These are phyloP conservation scores for Cardinalis cardinalis DNA, from an alignment of 2,113 vertebrate species.

Conservation along the genomic window DNA sequence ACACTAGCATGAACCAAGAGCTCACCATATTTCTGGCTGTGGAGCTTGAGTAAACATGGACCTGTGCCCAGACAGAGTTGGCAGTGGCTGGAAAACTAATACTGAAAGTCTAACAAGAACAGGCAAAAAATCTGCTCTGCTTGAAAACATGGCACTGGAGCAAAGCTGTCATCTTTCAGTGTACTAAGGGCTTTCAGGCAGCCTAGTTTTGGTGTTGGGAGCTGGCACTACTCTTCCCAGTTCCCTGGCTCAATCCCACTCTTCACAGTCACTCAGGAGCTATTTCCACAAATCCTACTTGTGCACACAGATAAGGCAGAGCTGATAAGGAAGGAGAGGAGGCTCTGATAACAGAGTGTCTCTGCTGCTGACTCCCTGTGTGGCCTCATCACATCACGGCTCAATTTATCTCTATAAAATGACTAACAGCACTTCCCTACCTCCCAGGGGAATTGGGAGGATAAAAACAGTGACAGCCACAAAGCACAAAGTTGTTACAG, in stretches of 20 bases:
- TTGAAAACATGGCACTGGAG: slow-evolving; percentile 2
- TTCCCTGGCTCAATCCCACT: neutral
- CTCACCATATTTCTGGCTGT: slow-evolving; percentile 47
- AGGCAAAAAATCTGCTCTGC: neutral
- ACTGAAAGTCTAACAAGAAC: neutral
- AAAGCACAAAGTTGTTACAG: neutral
- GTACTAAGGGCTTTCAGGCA: neutral
- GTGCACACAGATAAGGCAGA: neutral
- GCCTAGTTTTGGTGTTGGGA: neutral
- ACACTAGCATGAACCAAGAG: slow-evolving; percentile 19
- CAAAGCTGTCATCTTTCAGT: neutral
- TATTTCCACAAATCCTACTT: neutral
- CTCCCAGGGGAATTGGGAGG: neutral
- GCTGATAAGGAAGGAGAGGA: neutral
- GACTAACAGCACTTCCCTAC: neutral
- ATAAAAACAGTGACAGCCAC: neutral
- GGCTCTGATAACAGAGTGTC: neutral
- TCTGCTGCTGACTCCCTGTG: neutral
- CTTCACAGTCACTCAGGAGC: neutral
- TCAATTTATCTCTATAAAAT: slow-evolving; percentile 16
- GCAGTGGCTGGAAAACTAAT: slow-evolving; percentile 14
- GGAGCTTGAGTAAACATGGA: slow-evolving; percentile 52
- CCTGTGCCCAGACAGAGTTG: slow-evolving; percentile 42
- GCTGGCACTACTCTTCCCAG: neutral
- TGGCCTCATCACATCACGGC: neutral